Conservation (phyloP, 2,797 vertebrate genomes). For the Carcharodon carcharias region DNA sequence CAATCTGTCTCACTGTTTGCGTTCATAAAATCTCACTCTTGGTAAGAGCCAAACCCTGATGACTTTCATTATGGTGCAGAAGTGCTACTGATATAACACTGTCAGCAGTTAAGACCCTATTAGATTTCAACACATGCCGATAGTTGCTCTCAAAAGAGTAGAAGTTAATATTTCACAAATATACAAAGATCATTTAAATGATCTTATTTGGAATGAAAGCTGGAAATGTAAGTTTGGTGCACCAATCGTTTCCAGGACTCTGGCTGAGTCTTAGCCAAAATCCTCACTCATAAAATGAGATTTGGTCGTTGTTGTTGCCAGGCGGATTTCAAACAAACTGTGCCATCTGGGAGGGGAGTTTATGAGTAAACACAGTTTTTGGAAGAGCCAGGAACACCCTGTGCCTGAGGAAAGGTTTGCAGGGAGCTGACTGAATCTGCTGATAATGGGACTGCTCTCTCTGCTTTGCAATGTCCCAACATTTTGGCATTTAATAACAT, state of each 20-base stretch:
- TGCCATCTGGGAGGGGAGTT: constrained; percentile 35
- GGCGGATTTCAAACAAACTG: constrained; percentile 26
- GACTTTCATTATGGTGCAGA: constrained; percentile 22
- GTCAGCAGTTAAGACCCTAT: constrained; percentile 29
- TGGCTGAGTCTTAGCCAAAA: constrained; percentile 9
- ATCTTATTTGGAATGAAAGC: constrained; percentile 28
- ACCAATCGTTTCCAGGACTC: constrained; percentile 30
- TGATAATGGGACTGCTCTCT: not conserved
- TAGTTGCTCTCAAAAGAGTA: constrained; percentile 22
- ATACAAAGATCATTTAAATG: constrained; percentile 23
- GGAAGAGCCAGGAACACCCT: constrained; percentile 13
- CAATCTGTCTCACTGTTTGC: constrained; percentile 32
- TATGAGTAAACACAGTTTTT: constrained; percentile 33
- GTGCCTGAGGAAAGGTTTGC: constrained; percentile 30
- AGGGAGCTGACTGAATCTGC: not conserved
- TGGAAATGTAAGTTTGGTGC: constrained; percentile 20
- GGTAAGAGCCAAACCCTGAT: constrained; percentile 24
- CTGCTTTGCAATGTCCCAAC: not conserved
- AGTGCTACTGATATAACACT: constrained; percentile 32
- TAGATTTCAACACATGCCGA: constrained; percentile 31
- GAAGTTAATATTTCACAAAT: constrained; percentile 28
- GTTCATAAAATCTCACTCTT: constrained; percentile 35
- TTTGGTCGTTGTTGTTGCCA: constrained; percentile 34
- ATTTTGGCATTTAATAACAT: not conserved
- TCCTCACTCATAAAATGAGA: constrained; percentile 27